These are phyloP conservation scores for Diabrotica virgifera DNA, from an alignment of 1,140 invertebrate species.

Conservation along the genomic window DNA sequence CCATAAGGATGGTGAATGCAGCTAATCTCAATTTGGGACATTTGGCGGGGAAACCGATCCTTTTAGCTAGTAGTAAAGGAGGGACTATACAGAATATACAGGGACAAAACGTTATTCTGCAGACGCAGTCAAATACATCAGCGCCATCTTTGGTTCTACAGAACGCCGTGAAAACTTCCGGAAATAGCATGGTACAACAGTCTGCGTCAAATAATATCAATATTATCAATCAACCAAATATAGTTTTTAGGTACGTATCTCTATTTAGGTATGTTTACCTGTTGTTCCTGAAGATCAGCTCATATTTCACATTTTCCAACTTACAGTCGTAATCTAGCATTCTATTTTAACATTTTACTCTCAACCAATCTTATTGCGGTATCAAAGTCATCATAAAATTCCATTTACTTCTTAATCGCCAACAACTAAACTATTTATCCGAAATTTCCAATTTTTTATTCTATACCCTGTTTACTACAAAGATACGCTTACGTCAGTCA, in stretches of 20 bases:
- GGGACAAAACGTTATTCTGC: slow-evolving; percentile 45
- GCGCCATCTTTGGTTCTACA: slow-evolving; percentile 45
- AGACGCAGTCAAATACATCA: slow-evolving; percentile 36
- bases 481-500: no score
- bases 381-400: no score
- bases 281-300: no score
- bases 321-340: no score
- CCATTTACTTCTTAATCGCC: no score
- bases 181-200: slow-evolving; percentile 21
- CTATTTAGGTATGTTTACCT: no score
- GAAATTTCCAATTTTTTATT: no score
- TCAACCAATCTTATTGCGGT: no score
- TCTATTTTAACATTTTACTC: no score
- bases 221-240: slow-evolving; percentile 40
- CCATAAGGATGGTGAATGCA: slow-evolving; percentile 56
- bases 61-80: slow-evolving; percentile 58
- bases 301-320: no score
- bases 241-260: slow-evolving; percentile 35
- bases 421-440: no score
- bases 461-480: no score
- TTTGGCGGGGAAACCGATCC: slow-evolving; percentile 62
- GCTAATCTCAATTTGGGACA: slow-evolving; percentile 54
- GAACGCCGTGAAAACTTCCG: slow-evolving; percentile 26
- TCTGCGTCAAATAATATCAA: slow-evolving; percentile 31
- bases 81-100: slow-evolving; percentile 49